Conservation (phyloP, 2,113 vertebrate genomes). For the Corythornis madagascariensis region DNA sequence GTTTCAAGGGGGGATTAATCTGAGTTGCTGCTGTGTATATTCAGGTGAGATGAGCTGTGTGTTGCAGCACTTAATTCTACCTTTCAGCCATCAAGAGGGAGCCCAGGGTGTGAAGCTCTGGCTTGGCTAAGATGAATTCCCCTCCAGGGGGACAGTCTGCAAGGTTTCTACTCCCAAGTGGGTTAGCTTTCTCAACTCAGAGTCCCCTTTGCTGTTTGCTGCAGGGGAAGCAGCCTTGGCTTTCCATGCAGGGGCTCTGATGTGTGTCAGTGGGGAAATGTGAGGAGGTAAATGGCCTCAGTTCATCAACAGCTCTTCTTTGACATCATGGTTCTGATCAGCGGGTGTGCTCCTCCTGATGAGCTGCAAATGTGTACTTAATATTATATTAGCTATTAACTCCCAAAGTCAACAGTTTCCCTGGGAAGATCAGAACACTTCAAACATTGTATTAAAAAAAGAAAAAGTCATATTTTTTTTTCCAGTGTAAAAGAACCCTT, state of each 20-base stretch:
- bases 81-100: neutral
- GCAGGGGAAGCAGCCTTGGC: neutral
- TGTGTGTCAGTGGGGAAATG: conserved; percentile 24
- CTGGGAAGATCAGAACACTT: conserved; percentile 55
- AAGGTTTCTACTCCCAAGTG: neutral
- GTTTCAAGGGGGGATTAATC: neutral
- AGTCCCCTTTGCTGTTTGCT: neutral
- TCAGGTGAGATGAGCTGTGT: neutral
- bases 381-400: conserved; percentile 53
- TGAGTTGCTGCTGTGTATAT: neutral
- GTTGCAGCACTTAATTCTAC: neutral
- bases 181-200: neutral
- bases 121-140: neutral
- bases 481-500: conserved; percentile 3
- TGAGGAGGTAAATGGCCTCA: conserved; percentile 33
- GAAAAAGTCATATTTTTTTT: neutral
- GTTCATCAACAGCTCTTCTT: conserved; percentile 30
- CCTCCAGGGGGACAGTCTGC: neutral
- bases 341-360: conserved; percentile 47
- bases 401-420: conserved; percentile 64
- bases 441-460: neutral
- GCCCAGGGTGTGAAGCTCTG: neutral
- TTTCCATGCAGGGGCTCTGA: neutral
- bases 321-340: conserved; percentile 38
- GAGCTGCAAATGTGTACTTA: conserved; percentile 61